Percentiles rank a stretch among this genome's conserved stretches.
Conservation (phyloP, 2,797 vertebrate species). For the Cichlasoma orientale region DNA sequence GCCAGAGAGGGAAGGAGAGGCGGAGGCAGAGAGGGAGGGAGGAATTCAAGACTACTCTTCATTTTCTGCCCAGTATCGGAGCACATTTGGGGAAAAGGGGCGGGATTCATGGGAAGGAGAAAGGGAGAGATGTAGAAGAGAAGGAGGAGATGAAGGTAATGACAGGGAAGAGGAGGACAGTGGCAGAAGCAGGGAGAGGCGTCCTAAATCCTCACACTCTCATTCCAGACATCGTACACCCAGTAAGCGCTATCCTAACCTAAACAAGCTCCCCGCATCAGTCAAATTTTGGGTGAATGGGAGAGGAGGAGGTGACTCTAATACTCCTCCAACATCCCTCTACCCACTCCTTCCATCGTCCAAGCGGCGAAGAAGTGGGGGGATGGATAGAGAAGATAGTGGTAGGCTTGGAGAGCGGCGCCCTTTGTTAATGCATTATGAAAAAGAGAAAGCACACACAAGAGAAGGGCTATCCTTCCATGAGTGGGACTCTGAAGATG, state of each 20-base stretch:
- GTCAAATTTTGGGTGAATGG: conserved; percentile 86
- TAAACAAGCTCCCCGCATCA: conserved; percentile 83
- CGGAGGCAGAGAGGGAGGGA: conserved; percentile 77
- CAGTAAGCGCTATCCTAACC: conserved; percentile 81
- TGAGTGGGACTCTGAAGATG: conserved; percentile 84
- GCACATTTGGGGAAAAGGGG: conserved; percentile 80
- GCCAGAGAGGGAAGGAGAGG: conserved; percentile 79
- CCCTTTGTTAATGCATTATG: conserved; percentile 82
- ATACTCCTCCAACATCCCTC: conserved; percentile 76
- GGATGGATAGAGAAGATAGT: conserved; percentile 72
- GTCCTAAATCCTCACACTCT: conserved; percentile 72
- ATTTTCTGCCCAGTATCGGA: conserved; percentile 79
- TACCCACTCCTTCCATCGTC: conserved; percentile 79
- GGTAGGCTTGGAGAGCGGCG: conserved; percentile 78
- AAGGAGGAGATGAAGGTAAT: conserved; percentile 70
- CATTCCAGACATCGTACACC: conserved; percentile 73
- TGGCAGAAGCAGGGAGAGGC: conserved; percentile 75
- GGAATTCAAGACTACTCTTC: conserved; percentile 80
- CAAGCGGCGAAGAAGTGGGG: conserved; percentile 78
- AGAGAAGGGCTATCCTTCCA: conserved; percentile 83
- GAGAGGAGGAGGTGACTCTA: conserved; percentile 73
- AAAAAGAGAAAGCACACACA: conserved; percentile 81
- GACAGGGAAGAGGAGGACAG: conserved; percentile 80
- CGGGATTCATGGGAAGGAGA: conserved; percentile 82
- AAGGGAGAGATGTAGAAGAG: conserved; percentile 74